These are phyloP conservation scores for Cactoblastis cactorum DNA, from an alignment of 2,888 invertebrate genomes.

Conservation along the genomic window DNA sequence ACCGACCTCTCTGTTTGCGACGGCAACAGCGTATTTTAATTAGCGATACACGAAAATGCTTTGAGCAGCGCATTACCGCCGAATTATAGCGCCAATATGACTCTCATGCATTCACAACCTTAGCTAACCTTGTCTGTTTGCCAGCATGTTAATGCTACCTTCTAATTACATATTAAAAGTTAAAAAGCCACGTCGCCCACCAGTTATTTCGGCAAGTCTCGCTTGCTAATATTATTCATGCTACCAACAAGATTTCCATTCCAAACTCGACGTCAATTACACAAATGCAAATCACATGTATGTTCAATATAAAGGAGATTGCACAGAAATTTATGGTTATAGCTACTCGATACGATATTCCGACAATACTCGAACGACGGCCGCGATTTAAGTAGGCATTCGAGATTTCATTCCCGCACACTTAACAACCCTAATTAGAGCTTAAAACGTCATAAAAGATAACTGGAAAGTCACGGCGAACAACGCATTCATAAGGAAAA, in stretches of 20 bases:
- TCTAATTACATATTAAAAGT: constrained; percentile 51
- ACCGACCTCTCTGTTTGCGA: constrained; percentile 36
- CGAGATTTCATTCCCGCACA: constrained; percentile 59
- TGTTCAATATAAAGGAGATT: constrained; percentile 8
- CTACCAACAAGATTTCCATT: background rate
- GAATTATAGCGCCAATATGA: constrained; percentile 62
- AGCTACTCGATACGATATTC: constrained; percentile 9
- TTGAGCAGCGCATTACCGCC: constrained; percentile 54
- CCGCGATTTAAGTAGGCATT: constrained; percentile 42
- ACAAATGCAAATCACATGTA: constrained; percentile 7
- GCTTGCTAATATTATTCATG: constrained; percentile 5
- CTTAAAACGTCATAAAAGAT: constrained; percentile 73
- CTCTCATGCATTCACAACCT: constrained; percentile 45
- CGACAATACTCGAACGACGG: constrained; percentile 19
- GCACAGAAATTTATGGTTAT: constrained; percentile 8
- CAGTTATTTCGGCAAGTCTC: background rate
- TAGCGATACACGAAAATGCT: constrained; percentile 77
- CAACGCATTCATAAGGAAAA: constrained; percentile 75
- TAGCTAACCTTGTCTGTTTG: constrained; percentile 43
- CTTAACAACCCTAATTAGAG: constrained; percentile 70
- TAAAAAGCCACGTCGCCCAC: constrained; percentile 34
- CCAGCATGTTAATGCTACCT: constrained; percentile 33
- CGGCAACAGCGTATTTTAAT: constrained; percentile 74
- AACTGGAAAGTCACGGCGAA: constrained; percentile 63
- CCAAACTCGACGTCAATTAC: constrained; percentile 2